Conservation (phyloP, 2,888 invertebrate species). For the Ypsolopha sequella region DNA sequence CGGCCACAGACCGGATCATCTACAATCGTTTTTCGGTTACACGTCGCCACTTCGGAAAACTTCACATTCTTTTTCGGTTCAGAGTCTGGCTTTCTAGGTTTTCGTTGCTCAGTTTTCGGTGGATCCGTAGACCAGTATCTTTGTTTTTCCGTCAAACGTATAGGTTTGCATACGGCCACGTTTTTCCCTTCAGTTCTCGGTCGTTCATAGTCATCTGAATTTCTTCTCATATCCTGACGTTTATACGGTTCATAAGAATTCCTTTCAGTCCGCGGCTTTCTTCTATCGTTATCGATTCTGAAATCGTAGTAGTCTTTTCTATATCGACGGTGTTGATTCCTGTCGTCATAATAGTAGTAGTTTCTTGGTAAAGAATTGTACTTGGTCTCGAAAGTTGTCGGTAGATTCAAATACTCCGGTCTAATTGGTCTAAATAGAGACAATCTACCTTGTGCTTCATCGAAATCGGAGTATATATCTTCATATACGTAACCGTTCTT, state of each 20-base stretch:
- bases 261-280: constrained; percentile 18
- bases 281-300: constrained; percentile 45
- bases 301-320: constrained; percentile 60
- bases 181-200: constrained; percentile 24
- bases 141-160: constrained; percentile 46
- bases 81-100: constrained; percentile 33
- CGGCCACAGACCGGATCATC: constrained; percentile 54
- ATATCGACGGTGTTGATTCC: constrained; percentile 27
- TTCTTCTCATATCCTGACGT: constrained; percentile 6
- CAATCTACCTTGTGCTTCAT: constrained; percentile 56
- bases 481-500: constrained; percentile 63
- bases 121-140: constrained; percentile 58
- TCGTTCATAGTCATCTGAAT: neutral
- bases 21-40: constrained; percentile 56
- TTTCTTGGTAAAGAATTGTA: constrained; percentile 58
- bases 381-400: constrained; percentile 47
- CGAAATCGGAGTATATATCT: constrained; percentile 64
- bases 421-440: constrained; percentile 62
- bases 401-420: constrained; percentile 59
- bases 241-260: constrained; percentile 33
- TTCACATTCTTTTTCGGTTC: constrained; percentile 62
- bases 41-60: constrained; percentile 63
- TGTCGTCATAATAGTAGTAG: constrained; percentile 46
- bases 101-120: constrained; percentile 9
- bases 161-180: constrained; percentile 56